These are phyloP conservation scores for Mus caroli DNA, from an alignment of 2,797 vertebrate species.

Conservation along the genomic window DNA sequence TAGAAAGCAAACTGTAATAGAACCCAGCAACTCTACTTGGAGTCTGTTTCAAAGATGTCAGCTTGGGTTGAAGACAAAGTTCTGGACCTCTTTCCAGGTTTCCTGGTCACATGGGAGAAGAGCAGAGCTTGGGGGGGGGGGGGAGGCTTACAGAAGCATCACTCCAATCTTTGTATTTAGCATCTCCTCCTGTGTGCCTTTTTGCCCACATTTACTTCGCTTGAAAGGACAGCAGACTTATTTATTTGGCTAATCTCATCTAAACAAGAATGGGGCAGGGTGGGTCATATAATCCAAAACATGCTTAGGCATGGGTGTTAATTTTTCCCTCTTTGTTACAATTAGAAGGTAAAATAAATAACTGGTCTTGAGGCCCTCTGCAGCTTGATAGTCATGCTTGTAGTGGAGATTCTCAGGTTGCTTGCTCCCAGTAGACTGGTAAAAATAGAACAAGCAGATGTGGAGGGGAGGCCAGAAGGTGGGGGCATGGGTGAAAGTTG, in stretches of 20 bases:
- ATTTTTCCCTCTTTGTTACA: background rate
- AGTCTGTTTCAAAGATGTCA: background rate
- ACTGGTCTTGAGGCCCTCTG: background rate
- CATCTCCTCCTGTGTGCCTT: background rate
- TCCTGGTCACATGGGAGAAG: constrained; percentile 2
- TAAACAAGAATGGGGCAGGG: background rate
- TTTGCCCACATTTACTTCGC: background rate
- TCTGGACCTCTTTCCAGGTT: background rate
- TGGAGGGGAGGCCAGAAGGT: background rate
- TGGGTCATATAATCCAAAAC: background rate
- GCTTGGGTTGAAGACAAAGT: background rate
- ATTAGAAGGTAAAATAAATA: background rate
- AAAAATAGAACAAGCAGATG: background rate
- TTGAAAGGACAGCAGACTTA: background rate
- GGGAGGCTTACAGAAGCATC: no score
- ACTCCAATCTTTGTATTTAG: background rate
- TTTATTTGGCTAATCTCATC: background rate
- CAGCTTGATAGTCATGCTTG: background rate
- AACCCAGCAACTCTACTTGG: background rate
- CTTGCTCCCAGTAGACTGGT: background rate
- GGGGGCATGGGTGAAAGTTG: background rate
- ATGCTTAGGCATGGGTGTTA: background rate
- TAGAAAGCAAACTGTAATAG: background rate
- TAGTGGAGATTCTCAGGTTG: background rate
- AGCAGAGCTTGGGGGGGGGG: background rate